Evolutionary conservation across 1,140 invertebrate genomes (phyloP), one percentile per base, ranked within the genome.

Genomic region (Hylaeus volcanicus): DNA sequence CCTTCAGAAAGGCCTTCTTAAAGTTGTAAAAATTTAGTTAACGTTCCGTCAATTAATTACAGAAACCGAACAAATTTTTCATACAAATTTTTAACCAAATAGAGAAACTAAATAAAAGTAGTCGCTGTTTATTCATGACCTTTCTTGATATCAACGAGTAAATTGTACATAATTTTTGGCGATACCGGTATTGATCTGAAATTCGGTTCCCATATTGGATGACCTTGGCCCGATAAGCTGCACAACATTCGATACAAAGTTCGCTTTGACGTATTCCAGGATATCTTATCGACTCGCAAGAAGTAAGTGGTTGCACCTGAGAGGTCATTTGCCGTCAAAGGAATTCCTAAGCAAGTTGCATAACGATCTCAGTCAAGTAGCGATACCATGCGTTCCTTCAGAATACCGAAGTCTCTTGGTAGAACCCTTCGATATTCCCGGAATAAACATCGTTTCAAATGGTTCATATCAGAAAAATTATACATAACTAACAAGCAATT

Each of bases 271-370:
- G 4, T 53, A 63, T 41, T 51, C n/a, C 12, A 55, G 39, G 37
- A 51, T 15, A 26, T 3, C 45, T 14, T 55, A 41, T 6, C 12
- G 41, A 39, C 55, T 64, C 12, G 3, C 15, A n/a, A 53, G 26
- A 26, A 15, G 15, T 64, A 76, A 72, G 43, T 65, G 65, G 26
- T 69, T 61, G 51, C 45, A 64, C n/a, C 15, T 63, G 45, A 61
- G 69, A 72, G 61, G 53, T 73, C 14, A 69, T 26, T 82, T 69
- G 39, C 26, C 15, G 65, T 72, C 74, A 78, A 84, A 78, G 68
- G 65, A 79, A 79, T 73, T 65, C 51, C 69, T 56, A 58, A 14
- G n/a, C 56, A 51, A 70, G 37, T 77, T 70, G 56, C 37, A 63
- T n/a, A 48, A 65, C 51, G 69, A 39, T 11, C 55, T 41, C 55